Conservation (phyloP, 1,140 invertebrate species). For the Daktulosphaira vitifoliae region DNA sequence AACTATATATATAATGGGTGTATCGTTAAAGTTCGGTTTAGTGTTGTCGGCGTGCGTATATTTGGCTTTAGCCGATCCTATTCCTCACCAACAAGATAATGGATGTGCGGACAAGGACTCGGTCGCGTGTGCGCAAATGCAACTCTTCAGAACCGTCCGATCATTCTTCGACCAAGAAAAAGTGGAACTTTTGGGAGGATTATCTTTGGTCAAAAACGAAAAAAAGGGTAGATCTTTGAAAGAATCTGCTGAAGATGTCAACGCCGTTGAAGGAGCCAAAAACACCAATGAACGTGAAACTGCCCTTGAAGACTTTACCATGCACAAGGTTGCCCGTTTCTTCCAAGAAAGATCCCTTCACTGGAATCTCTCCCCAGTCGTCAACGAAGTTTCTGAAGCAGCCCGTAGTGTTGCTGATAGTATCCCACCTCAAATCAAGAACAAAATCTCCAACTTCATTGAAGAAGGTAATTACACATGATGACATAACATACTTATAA, state of each 20-base stretch:
- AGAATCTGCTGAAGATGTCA: slow-evolving; percentile 43
- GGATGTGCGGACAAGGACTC: slow-evolving; percentile 49
- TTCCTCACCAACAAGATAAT: neutral
- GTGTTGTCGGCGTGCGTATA: slow-evolving; percentile 35
- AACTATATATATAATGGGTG: neutral
- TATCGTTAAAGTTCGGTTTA: slow-evolving; percentile 20
- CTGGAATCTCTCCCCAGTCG: slow-evolving; percentile 47
- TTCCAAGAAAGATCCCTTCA: slow-evolving; percentile 50
- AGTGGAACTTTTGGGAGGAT: slow-evolving; percentile 50
- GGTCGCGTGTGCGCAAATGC: slow-evolving; percentile 56
- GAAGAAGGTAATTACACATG: slow-evolving; percentile 54
- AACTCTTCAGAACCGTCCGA: slow-evolving; percentile 51
- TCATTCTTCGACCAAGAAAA: slow-evolving; percentile 54
- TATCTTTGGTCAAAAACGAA: slow-evolving; percentile 48
- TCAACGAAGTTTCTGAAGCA: slow-evolving; percentile 46
- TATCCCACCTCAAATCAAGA: slow-evolving; percentile 47
- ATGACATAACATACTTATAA: neutral
- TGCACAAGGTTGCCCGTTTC: slow-evolving; percentile 49
- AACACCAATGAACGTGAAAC: slow-evolving; percentile 49
- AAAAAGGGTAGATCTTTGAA: slow-evolving; percentile 39
- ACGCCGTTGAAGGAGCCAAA: slow-evolving; percentile 46
- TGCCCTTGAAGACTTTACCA: slow-evolving; percentile 52
- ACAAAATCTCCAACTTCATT: slow-evolving; percentile 49
- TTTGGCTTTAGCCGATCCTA: slow-evolving; percentile 38
- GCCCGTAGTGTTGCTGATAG: slow-evolving; percentile 47